Evolutionary conservation across 2,888 invertebrate species (phyloP).

Genomic region (Phorcus lineatus): DNA sequence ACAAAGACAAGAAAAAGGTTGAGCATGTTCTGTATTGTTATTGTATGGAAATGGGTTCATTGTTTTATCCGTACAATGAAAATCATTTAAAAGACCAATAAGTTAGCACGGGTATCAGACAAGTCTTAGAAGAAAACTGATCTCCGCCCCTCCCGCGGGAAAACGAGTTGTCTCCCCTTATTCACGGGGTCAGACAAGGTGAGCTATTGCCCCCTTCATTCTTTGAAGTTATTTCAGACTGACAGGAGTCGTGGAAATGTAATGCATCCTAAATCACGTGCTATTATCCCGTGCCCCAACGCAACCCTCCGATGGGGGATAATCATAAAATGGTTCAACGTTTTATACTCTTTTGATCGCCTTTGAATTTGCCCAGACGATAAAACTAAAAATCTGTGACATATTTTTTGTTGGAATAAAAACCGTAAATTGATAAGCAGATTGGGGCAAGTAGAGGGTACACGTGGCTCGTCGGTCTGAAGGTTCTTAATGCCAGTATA

Average conservation of each 20-base stretch:
- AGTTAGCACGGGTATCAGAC: neutral
- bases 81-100: neutral
- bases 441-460: neutral
- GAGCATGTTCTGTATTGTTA: neutral
- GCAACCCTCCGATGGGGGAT: neutral
- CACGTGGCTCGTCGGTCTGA: neutral
- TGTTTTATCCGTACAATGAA: neutral
- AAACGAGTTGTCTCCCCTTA: neutral
- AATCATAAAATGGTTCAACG: conserved; percentile 10
- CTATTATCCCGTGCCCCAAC: neutral
- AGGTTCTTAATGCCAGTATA: neutral
- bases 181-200: conserved; percentile 17
- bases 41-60: neutral
- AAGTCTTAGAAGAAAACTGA: neutral
- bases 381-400: neutral
- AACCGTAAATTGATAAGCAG: conserved; percentile 9
- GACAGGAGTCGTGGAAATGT: neutral
- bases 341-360: conserved; percentile 2
- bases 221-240: conserved; percentile 8
- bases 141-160: neutral
- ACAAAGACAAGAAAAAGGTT: neutral
- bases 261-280: conserved; percentile 7
- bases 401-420: conserved; percentile 1
- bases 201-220: neutral
- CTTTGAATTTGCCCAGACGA: conserved; percentile 4